Evolutionary conservation across 2,797 vertebrate species (phyloP), one percentile per base, ranked within the genome.

Genomic region (Hirundo rustica): DNA sequence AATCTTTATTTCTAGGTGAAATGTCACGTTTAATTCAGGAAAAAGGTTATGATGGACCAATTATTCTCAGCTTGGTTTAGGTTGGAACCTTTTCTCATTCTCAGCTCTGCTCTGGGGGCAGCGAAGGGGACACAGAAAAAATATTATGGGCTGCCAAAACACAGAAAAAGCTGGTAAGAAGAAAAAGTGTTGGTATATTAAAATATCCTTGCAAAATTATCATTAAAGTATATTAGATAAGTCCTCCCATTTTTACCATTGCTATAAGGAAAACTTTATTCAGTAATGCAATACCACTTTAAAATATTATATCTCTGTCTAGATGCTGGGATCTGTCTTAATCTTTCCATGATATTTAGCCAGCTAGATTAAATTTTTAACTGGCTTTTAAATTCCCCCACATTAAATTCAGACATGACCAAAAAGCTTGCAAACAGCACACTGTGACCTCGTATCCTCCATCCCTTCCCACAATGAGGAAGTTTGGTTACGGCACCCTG

Each of bases 251-350:
- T 55, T 51, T 80, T 26, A 45, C 27, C 32, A 27, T 10, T 83
- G 45, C 18, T 34, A 3, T 40, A 64, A 67, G 26, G 48, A 88
- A 77, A 86, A 36, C 7, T 66, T 76, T 17, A 66, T 36, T 64
- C 20, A 71, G 0, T 25, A 80, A 47, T 2, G 1, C 0, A 3
- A 5, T 47, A 18, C 8, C 9, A 29, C 26, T 77, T 79, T 27
- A 54, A 83, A 70, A 51, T 25, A 23, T 29, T 27, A 3, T 45
- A 20, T 60, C 8, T 78, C 29, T 47, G 7, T 40, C 47, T 60
- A 57, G 26, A 8, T 60, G 13, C 42, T 75, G 27, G 71, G 62
- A 44, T 42, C 17, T 32, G 6, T 44, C 30, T 74, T 91, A 11
- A 13, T 36, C 89, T 88, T 40, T 9, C 20, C 20, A 10, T 0